Conservation (phyloP, 1,140 invertebrate species). For the Mylabris phalerata region DNA sequence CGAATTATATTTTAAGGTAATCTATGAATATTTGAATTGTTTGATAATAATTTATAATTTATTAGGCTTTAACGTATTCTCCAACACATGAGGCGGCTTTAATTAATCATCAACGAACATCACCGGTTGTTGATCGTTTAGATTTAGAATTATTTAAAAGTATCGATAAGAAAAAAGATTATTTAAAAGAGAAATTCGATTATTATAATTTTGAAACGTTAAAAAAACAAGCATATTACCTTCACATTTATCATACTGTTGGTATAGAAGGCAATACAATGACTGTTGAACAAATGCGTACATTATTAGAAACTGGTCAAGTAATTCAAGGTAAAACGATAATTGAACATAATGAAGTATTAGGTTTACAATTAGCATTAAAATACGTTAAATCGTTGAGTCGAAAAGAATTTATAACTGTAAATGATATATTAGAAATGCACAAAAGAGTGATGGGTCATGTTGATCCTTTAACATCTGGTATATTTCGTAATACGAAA, state of each 20-base stretch:
- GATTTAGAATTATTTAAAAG: constrained; percentile 71
- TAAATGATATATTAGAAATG: constrained; percentile 88
- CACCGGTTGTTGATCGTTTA: constrained; percentile 82
- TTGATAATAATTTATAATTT: background rate
- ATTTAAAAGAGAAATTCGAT: constrained; percentile 73
- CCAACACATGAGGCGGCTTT: constrained; percentile 77
- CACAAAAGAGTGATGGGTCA: constrained; percentile 89
- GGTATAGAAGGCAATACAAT: constrained; percentile 98
- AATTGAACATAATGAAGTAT: constrained; percentile 93
- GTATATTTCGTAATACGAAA: constrained; percentile 57
- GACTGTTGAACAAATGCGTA: constrained; percentile 85
- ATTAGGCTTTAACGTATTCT: constrained; percentile 66
- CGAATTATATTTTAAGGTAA: constrained; percentile 66
- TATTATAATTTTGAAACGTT: constrained; percentile 70
- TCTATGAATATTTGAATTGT: background rate
- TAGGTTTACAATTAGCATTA: constrained; percentile 90
- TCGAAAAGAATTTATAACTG: constrained; percentile 61
- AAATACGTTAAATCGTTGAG: constrained; percentile 88
- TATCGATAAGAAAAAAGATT: constrained; percentile 82
- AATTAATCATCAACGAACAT: constrained; percentile 74
- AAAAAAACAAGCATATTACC: constrained; percentile 91
- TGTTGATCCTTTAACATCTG: constrained; percentile 85
- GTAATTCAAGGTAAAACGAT: constrained; percentile 92
- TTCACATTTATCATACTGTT: constrained; percentile 93
- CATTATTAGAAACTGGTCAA: constrained; percentile 87